phyloP scores from a whole-genome alignment of 2,797 vertebrate species.

The Cynopterus sphinx region DNA sequence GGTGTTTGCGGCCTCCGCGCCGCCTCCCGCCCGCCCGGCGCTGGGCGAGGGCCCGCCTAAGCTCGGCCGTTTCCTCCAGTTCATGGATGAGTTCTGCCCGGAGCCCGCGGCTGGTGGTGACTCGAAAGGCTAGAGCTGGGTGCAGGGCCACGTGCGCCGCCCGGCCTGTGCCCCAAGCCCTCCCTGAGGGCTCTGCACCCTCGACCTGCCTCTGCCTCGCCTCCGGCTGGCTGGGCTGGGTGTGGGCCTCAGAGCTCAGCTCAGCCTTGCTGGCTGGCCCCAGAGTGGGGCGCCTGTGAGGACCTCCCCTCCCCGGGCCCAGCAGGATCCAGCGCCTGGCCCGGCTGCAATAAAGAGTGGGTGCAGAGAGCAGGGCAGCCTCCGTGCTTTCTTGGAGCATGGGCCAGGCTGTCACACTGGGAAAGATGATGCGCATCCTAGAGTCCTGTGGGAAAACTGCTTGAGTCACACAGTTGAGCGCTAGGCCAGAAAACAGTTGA shows the following conservation, averaged over 20 bases:
- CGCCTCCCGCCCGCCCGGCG: background rate
- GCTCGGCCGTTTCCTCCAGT: slow-evolving; percentile 60
- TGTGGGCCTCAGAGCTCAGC: background rate
- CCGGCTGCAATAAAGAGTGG: slow-evolving; percentile 70
- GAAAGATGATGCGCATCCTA: background rate
- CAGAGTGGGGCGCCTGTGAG: background rate
- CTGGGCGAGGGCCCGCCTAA: slow-evolving; percentile 24
- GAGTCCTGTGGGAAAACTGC: background rate
- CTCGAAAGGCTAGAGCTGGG: slow-evolving; percentile 41
- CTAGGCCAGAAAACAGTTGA: background rate
- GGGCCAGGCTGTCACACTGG: background rate
- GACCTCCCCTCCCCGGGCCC: background rate
- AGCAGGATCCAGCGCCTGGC: slow-evolving; percentile 20
- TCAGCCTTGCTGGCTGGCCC: background rate
- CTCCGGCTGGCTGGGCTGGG: background rate
- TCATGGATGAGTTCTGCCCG: slow-evolving; percentile 75
- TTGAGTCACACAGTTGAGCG: background rate
- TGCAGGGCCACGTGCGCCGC: accelerated
- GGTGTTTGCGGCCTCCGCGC: background rate
- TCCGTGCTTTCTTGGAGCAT: background rate
- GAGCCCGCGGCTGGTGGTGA: slow-evolving; percentile 46
- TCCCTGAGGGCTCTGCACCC: background rate
- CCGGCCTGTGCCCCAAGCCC: background rate
- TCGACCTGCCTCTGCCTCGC: background rate
- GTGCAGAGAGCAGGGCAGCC: slow-evolving; percentile 1